A percentile compares a stretch with the other conserved stretches of the same genome.
These are phyloP conservation scores for Galeopsomyia nigrocyanea DNA, from an alignment of 2,888 invertebrate genomes.

Conservation along the genomic window DNA sequence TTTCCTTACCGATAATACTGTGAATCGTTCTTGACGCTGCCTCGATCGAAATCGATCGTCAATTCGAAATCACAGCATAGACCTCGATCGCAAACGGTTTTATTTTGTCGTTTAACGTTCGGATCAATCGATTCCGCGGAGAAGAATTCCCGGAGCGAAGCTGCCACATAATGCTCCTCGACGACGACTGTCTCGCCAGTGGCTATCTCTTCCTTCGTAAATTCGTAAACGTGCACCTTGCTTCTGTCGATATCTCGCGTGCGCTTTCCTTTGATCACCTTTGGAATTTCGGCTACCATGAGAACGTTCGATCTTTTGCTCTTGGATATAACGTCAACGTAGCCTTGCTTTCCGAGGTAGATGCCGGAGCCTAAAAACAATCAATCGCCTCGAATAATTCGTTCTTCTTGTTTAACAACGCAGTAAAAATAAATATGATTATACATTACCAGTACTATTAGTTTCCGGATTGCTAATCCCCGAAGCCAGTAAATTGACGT, in stretches of 20 bases:
- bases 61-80: slow-evolving; percentile 55
- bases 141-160: slow-evolving; percentile 46
- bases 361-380: slow-evolving; percentile 71
- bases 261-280: slow-evolving; percentile 43
- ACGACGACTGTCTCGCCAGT: not conserved
- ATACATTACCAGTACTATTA: slow-evolving; percentile 52
- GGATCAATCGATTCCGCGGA: slow-evolving; percentile 49
- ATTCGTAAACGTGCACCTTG: slow-evolving; percentile 10
- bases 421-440: no score
- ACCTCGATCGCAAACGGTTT: slow-evolving; percentile 51
- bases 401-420: no score
- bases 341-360: slow-evolving; percentile 43
- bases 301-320: slow-evolving; percentile 35
- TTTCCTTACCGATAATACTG: slow-evolving; percentile 53
- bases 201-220: slow-evolving; percentile 22
- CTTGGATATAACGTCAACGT: not conserved
- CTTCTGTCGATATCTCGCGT: not conserved
- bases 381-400: no score
- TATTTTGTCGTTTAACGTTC: slow-evolving; percentile 37
- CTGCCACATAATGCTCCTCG: slow-evolving; percentile 4
- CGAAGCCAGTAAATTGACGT: slow-evolving; percentile 70
- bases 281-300: slow-evolving; percentile 48
- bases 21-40: slow-evolving; percentile 16
- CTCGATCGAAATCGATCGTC: slow-evolving; percentile 44
- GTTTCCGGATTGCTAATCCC: slow-evolving; percentile 67